Evolutionary conservation across 2,797 vertebrate genomes (phyloP).

Genomic region (Botia almorhae): DNA sequence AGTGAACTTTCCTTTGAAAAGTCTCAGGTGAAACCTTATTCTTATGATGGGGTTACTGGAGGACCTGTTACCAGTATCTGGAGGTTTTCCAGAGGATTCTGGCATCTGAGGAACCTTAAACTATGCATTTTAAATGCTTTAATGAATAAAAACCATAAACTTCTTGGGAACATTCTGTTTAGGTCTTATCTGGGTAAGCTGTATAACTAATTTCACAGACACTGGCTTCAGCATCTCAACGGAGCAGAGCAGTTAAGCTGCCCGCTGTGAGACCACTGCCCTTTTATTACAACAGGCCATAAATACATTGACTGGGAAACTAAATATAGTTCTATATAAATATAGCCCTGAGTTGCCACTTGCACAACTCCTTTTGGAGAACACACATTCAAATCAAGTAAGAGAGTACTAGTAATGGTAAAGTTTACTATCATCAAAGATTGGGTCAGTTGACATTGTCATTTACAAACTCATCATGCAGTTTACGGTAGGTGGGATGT

Average conservation of each 20-base stretch:
- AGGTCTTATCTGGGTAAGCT: background rate
- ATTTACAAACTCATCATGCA: background rate
- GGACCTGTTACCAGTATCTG: too few species aligned
- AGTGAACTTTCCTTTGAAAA: background rate
- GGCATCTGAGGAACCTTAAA: too few species aligned
- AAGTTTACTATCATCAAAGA: background rate
- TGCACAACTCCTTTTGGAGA: conserved; percentile 1
- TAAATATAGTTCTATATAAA: conserved; percentile 73
- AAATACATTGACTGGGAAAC: conserved; percentile 67
- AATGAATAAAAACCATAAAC: background rate
- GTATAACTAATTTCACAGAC: background rate
- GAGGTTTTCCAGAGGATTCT: too few species aligned
- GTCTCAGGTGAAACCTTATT: too few species aligned
- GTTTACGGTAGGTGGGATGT: too few species aligned
- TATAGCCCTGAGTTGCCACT: too few species aligned
- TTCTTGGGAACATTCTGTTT: background rate
- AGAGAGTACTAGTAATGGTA: background rate
- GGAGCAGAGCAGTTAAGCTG: background rate
- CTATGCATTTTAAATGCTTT: too few species aligned
- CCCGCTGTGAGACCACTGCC: conserved; percentile 37
- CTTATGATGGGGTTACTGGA: too few species aligned
- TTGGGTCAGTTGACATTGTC: background rate
- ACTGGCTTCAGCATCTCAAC: background rate
- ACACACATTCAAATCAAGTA: conserved; percentile 13
- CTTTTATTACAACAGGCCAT: conserved; percentile 54